These are phyloP conservation scores for Tetrax tetrax DNA, from an alignment of 2,113 vertebrate species.

Conservation along the genomic window DNA sequence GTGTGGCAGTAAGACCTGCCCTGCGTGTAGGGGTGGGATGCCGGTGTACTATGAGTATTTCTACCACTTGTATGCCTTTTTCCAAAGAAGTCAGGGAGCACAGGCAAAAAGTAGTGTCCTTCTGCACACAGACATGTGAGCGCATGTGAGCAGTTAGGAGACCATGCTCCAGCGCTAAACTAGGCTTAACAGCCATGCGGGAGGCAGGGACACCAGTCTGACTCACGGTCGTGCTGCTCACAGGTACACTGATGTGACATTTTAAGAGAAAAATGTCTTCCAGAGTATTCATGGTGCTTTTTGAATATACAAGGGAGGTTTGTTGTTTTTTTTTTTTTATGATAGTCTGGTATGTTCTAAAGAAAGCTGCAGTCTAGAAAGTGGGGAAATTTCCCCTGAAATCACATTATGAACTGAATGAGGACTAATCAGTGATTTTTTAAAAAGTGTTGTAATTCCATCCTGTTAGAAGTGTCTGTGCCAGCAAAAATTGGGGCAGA, in stretches of 20 bases:
- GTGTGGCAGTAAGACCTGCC: background rate
- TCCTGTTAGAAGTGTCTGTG: background rate
- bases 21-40: background rate
- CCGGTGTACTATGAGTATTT: fast-evolving
- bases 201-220: background rate
- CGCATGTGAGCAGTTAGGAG: background rate
- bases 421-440: background rate
- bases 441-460: background rate
- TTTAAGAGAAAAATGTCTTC: background rate
- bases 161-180: background rate
- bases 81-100: background rate
- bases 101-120: background rate
- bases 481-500: background rate
- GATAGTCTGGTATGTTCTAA: background rate
- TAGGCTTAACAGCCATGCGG: background rate
- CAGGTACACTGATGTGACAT: background rate
- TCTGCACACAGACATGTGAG: background rate
- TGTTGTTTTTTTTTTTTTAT: too few species aligned
- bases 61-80: background rate
- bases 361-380: background rate
- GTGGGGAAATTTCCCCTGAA: background rate
- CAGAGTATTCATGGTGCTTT: background rate
- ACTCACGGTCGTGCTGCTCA: fast-evolving
- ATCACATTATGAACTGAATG: background rate
- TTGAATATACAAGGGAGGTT: background rate